Evolutionary conservation across 2,113 vertebrate genomes (phyloP), one percentile per base, ranked within the genome.

Genomic region (Madoqua kirkii): DNA sequence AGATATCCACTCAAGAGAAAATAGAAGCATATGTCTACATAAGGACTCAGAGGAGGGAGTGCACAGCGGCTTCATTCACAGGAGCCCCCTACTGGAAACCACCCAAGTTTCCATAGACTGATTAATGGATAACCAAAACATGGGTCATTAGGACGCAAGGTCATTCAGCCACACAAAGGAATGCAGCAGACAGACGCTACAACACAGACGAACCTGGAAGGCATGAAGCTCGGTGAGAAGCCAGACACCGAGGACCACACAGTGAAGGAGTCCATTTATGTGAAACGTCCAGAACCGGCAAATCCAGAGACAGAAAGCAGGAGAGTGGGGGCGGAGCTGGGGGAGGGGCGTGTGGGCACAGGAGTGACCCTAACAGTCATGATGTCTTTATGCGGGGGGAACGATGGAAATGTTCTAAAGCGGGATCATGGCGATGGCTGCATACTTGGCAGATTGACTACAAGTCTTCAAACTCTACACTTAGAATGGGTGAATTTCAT

Each of bases 301-400:
- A 3, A 23, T 50, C 10, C 27, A 17, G 79, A 25, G 36, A 60
- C 7, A 5, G 83, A 62, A 40, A 55, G 82, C 57, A 40, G 19
- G 7, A 1, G 16, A 4, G 23, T 8, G 29, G 60, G 9, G 11
- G 23, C 45, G 5, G n/a, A 13, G 31, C 62, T 78, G 48, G 7
- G 8, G 23, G 7, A 40, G 5, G 76, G 29, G 19, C 6, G 3
- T 3, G 25, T 45, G 23, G 60, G 12, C 57, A 27, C n/a, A 79
- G 25, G 27, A 16, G 48, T 14, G 40, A 31, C 27, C 4, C 45
- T 7, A 12, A 54, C 17, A 5, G 40, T 17, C 78, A 45, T 17
- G 31, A 33, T 7, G n/a, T 45, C 6, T 45, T 15, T 12, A 27
- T 27, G 31, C n/a, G 48, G 0, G 2, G 27, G 4, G n/a, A 4